Base-by-base conservation (phyloP, 2,888 invertebrate genomes). In the Pimpla rufipes region DNA sequence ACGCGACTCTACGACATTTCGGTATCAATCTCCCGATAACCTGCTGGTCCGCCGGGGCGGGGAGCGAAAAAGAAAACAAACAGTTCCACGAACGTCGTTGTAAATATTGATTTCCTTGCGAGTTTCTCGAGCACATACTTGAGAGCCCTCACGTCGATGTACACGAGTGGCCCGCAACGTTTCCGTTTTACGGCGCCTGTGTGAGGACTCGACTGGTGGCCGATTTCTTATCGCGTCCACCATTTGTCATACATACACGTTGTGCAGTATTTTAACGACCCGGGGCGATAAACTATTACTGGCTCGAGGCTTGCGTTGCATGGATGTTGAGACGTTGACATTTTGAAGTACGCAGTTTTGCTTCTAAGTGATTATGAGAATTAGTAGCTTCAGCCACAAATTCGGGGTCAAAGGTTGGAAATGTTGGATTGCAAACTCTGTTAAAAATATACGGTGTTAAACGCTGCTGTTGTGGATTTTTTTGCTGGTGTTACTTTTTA, bases 51-150 rank as follows among this genome's bases (percentile, higher is more conserved):
- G 37, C 16, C 42, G 13, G 29, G 5, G 37, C 16, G 42, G 13
- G 29, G 5, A 29, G 29, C 35, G 50, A 50, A 50, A 67, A 68
- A n/a, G 7, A 47, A 23, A 66, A 23, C 47, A 35, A 21, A 50
- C 66, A 50, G 10, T 50, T 35, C 37, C 13, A 68, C 50, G 18
- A 50, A 50, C 6, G 50, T 16, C 18, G 29, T 47, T 55, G 42
- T 23, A 40, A 57, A 71, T 71, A 71, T 71, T 57, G 70, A 57
- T 71, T 71, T 71, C 5, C 40, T 40, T 40, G n/a, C 21, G 55
- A 29, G 68, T 70, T 37, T 70, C 37, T 55, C 16, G 13, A 21
- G 52, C 18, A 55, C 52, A 55, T 21, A 37, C 70, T 42, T 23
- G 16, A 62, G 62, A 29, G 29, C 29, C 21, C 21, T 23, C 23